Evolutionary conservation across 2,888 invertebrate genomes (phyloP).

Genomic region (Drosophila ustulata): DNA sequence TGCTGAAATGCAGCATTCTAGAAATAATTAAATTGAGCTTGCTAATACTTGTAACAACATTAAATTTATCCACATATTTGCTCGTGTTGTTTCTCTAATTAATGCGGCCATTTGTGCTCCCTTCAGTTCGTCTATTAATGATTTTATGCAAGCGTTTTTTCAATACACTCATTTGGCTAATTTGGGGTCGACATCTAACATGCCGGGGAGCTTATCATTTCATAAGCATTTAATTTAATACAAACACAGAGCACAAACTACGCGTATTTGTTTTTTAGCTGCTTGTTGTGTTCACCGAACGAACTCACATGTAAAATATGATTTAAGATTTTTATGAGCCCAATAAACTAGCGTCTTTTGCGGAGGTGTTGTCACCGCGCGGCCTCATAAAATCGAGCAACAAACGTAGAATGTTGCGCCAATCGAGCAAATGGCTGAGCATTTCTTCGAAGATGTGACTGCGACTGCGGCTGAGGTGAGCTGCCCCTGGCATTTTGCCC

Average conservation of each 20-base stretch:
- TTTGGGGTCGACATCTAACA: conserved; percentile 17
- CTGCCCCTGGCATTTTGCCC: conserved; percentile 61
- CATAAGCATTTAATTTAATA: conserved; percentile 31
- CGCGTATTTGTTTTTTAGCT: conserved; percentile 28
- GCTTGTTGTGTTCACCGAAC: conserved; percentile 19
- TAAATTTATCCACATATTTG: not conserved
- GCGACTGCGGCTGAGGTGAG: conserved; percentile 23
- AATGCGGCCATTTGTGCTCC: not conserved
- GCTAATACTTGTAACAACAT: not conserved
- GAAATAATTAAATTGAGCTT: not conserved
- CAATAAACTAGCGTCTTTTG: conserved; percentile 36
- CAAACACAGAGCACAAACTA: conserved; percentile 3
- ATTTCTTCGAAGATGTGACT: conserved; percentile 13
- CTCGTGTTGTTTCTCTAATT: not conserved
- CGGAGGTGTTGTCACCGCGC: conserved; percentile 44
- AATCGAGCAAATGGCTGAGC: conserved; percentile 45
- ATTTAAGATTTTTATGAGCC: conserved; percentile 39
- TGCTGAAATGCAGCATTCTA: not conserved
- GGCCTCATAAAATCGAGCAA: conserved; percentile 37
- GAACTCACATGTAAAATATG: conserved; percentile 40
- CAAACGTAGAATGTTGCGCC: conserved; percentile 51
- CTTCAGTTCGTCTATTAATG: not conserved
- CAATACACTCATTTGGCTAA: conserved; percentile 10
- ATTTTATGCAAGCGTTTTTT: conserved; percentile 6
- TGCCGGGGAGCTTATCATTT: conserved; percentile 29